These are phyloP conservation scores for Limenitis camilla DNA, from an alignment of 2,888 invertebrate genomes.

Conservation along the genomic window DNA sequence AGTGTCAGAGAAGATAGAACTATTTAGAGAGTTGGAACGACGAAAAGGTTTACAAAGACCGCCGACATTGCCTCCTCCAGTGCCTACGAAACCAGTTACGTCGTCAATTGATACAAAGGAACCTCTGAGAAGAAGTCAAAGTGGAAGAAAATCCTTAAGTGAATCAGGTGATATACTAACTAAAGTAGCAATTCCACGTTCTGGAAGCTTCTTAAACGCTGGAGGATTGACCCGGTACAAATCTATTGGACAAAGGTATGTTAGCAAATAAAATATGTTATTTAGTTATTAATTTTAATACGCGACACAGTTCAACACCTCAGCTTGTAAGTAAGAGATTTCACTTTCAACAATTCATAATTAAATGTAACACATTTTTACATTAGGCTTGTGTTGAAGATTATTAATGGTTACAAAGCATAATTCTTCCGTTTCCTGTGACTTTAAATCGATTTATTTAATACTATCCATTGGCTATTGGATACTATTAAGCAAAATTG, in stretches of 20 bases:
- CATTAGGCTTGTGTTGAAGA: too few relatives aligned
- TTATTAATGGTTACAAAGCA: too few relatives aligned
- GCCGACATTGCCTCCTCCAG: slow-evolving; percentile 64
- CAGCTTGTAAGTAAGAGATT: too few relatives aligned
- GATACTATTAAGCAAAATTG: not conserved
- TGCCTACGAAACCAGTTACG: slow-evolving; percentile 56
- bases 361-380: too few relatives aligned
- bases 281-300: not conserved
- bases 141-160: slow-evolving; percentile 61
- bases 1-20: slow-evolving; percentile 69
- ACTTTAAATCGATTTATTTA: too few relatives aligned
- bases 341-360: too few relatives aligned
- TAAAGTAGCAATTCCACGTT: slow-evolving; percentile 88
- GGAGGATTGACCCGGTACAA: slow-evolving; percentile 85
- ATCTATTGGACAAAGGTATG: slow-evolving; percentile 79
- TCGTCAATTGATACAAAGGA: slow-evolving; percentile 46
- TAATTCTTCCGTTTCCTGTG: too few relatives aligned
- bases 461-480: not conserved
- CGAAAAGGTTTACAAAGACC: slow-evolving; percentile 65
- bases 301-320: not conserved
- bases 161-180: slow-evolving; percentile 87
- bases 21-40: slow-evolving; percentile 65
- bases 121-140: slow-evolving; percentile 62
- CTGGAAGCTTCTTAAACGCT: slow-evolving; percentile 89
- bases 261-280: slow-evolving; percentile 15